These are phyloP conservation scores for Steatornis caripensis DNA, from an alignment of 2,113 vertebrate genomes.

Conservation along the genomic window DNA sequence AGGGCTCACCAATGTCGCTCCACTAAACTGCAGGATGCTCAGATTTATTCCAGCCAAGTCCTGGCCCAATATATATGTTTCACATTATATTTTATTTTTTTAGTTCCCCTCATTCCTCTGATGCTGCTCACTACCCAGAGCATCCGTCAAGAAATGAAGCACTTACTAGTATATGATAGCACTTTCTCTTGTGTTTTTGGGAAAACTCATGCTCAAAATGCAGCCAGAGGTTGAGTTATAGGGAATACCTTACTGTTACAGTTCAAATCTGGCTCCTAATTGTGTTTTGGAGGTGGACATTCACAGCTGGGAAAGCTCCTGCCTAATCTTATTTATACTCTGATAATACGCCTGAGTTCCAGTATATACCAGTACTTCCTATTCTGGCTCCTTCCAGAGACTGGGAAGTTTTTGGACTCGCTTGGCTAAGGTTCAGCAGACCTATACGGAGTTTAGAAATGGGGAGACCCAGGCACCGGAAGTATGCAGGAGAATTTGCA, in stretches of 20 bases:
- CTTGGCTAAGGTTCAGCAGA: neutral
- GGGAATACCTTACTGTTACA: neutral
- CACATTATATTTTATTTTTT: neutral
- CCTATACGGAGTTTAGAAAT: neutral
- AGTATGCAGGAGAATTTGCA: neutral
- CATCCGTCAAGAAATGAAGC: neutral
- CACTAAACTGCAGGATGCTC: conserved; percentile 1
- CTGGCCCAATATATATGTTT: neutral
- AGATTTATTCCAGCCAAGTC: conserved; percentile 9
- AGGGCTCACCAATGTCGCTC: neutral
- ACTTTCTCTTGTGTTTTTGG: conserved; percentile 1
- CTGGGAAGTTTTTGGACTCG: neutral
- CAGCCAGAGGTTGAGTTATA: neutral
- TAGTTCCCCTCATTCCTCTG: neutral
- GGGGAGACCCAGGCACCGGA: neutral
- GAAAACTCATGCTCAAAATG: neutral
- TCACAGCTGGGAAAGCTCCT: neutral
- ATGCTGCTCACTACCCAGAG: neutral
- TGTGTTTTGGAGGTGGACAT: neutral
- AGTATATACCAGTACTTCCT: neutral
- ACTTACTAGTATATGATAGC: neutral
- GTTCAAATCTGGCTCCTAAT: neutral
- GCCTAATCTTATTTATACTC: neutral
- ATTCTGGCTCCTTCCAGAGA: neutral
- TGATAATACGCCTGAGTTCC: neutral